Evolutionary conservation across 2,888 invertebrate species (phyloP), one percentile per base, ranked within the genome.

Genomic region (Sphaerophoria taeniata): DNA sequence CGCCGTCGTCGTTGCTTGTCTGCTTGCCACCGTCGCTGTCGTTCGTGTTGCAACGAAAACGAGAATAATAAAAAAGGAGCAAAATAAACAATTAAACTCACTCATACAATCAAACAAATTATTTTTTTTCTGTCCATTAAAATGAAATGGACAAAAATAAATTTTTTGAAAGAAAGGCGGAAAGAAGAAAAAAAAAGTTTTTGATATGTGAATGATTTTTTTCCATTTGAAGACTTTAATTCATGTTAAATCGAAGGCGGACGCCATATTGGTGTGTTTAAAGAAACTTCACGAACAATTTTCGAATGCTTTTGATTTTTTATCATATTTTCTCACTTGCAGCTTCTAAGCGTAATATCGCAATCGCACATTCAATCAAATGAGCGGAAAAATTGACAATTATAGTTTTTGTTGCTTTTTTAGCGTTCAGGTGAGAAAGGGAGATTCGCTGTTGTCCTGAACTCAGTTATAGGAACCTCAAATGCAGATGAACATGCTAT

Each of bases 241-340:
- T 7, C 7, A 36, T 53, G 55, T 67, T 43, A 80, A 75, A 80
- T 39, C 45, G 7, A 12, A 45, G 63, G 16, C 58, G 31, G 80
- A 61, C 84, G 84, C 84, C 84, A 84, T 84, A 67, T 84, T 84
- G 84, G 75, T 33, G 45, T 14, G n/a, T 55, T 60, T 80, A 12
- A 24, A 3, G 9, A 12, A 53, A 39, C 14, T 67, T 31, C 0
- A 12, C 4, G 12, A 31, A 67, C 3, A 39, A 9, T 11, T 36
- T 36, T 4, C 16, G 12, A n/a, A 43, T 43, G 7, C 7, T 5
- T 43, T 43, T 43, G 11, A 43, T 43, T 43, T 43, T n/a, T n/a
- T n/a, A n/a, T n/a, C n/a, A n/a, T n/a, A n/a, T n/a, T n/a, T n/a
- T n/a, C n/a, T n/a, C n/a, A n/a, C 36, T 56, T 36, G 34, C 14